Evolutionary conservation across 2,888 invertebrate genomes (phyloP).

Genomic region (Bembecia ichneumoniformis): DNA sequence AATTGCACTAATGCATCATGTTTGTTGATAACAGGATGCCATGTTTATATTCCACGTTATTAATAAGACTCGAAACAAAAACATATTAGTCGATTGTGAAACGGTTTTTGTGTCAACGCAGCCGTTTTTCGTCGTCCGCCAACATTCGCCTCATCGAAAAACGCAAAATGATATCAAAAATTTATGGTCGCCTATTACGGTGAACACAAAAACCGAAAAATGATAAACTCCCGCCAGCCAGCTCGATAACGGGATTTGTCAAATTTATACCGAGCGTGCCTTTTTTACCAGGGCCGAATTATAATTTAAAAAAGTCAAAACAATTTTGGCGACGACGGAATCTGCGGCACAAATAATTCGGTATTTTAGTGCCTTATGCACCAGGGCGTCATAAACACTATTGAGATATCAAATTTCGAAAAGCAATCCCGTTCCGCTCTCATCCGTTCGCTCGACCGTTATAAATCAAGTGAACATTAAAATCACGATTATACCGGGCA

Average conservation of each 20-base stretch:
- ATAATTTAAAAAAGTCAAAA: constrained; percentile 18
- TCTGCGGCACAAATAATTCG: neutral
- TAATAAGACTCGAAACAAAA: neutral
- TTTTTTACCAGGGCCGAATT: constrained; percentile 40
- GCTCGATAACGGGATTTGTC: constrained; percentile 49
- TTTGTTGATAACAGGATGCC: constrained; percentile 19
- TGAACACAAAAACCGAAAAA: constrained; percentile 49
- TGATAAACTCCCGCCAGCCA: constrained; percentile 35
- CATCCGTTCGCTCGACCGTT: constrained; percentile 38
- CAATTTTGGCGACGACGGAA: neutral
- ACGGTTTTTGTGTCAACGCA: neutral
- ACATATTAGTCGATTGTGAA: neutral
- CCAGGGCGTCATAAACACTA: constrained; percentile 57
- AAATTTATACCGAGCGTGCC: constrained; percentile 30
- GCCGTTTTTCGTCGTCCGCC: constrained; percentile 14
- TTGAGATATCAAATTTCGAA: constrained; percentile 69
- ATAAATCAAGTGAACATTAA: constrained; percentile 66
- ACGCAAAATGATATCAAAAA: constrained; percentile 55
- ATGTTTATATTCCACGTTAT: constrained; percentile 10
- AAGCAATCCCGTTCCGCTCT: constrained; percentile 48
- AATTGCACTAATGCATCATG: constrained; percentile 37
- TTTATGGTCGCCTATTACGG: constrained; percentile 64
- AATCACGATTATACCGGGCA: constrained; percentile 67
- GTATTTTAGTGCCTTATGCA: constrained; percentile 21
- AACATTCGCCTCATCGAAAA: constrained; percentile 26